phyloP scores from a whole-genome alignment of 2,888 invertebrate genomes.

The Ptilodon capucinus region DNA sequence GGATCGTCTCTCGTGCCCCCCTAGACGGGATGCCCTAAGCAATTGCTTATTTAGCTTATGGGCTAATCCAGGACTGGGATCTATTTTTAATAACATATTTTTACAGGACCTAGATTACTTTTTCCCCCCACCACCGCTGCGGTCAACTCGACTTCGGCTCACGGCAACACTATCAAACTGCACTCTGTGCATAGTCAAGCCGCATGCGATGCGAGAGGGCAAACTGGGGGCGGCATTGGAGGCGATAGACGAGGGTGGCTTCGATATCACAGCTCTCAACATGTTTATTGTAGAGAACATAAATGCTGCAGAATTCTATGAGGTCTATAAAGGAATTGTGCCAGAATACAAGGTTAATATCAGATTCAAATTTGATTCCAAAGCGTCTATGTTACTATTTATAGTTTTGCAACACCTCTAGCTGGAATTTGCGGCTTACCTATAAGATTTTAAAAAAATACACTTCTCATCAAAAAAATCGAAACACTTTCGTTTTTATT shows the following conservation, averaged over 20 bases:
- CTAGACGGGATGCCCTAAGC: no score
- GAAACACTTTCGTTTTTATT: no score
- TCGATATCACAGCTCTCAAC: conserved; percentile 90
- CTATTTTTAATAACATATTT: no score
- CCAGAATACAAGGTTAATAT: conserved; percentile 86
- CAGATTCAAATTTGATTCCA: not conserved
- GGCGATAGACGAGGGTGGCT: conserved; percentile 89
- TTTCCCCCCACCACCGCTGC: conserved; percentile 74
- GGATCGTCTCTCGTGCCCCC: no score
- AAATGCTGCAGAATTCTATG: conserved; percentile 95
- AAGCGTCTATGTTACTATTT: not conserved
- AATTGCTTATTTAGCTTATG: no score
- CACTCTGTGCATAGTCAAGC: conserved; percentile 93
- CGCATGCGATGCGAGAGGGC: conserved; percentile 92
- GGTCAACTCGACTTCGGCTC: conserved; percentile 65
- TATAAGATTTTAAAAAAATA: no score
- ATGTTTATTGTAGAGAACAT: conserved; percentile 90
- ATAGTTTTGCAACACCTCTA: no score
- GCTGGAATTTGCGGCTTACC: not conserved
- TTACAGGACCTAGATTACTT: conserved; percentile 84
- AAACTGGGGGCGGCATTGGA: conserved; percentile 85
- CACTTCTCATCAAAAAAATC: no score
- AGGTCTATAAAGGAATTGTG: conserved; percentile 95
- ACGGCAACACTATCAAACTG: conserved; percentile 85
- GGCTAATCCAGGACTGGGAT: no score